Evolutionary conservation across 2,113 vertebrate genomes (phyloP).

Genomic region (Odobenus rosmarus): DNA sequence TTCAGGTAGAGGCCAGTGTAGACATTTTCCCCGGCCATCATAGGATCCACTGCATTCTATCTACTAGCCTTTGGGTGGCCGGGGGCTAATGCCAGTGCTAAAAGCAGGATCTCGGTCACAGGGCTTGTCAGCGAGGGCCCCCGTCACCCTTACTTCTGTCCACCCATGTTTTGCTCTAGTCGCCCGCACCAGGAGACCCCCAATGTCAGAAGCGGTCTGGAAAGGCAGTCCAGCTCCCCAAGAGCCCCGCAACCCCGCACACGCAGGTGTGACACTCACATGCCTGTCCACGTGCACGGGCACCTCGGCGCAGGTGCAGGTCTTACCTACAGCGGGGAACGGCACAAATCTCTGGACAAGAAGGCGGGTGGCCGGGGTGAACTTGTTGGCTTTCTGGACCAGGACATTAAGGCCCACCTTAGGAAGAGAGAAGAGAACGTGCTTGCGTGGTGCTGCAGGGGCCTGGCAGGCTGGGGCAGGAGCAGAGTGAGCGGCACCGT

Average conservation of each 20-base stretch:
- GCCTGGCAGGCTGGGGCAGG: background rate
- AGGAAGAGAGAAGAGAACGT: slow-evolving; percentile 38
- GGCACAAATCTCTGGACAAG: slow-evolving; percentile 96
- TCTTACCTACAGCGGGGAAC: slow-evolving; percentile 95
- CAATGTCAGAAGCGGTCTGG: background rate
- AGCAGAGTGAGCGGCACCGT: fast-evolving
- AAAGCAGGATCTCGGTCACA: background rate
- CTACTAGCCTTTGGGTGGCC: background rate
- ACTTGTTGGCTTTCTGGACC: slow-evolving; percentile 91
- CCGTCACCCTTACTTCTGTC: background rate
- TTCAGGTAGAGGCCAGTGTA: background rate
- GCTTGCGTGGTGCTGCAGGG: background rate
- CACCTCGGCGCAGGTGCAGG: background rate
- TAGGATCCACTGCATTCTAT: background rate
- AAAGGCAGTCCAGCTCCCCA: background rate
- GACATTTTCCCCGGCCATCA: background rate
- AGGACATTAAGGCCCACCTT: slow-evolving; percentile 95
- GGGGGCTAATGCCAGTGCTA: background rate
- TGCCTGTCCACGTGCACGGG: fast-evolving
- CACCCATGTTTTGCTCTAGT: background rate
- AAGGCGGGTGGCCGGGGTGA: slow-evolving; percentile 91
- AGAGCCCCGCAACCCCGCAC: background rate
- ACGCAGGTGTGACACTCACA: background rate
- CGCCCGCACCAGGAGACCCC: background rate
- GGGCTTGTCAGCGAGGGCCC: background rate